Base-by-base conservation (phyloP, 2,797 vertebrate genomes). In the Danio aesculapii region DNA sequence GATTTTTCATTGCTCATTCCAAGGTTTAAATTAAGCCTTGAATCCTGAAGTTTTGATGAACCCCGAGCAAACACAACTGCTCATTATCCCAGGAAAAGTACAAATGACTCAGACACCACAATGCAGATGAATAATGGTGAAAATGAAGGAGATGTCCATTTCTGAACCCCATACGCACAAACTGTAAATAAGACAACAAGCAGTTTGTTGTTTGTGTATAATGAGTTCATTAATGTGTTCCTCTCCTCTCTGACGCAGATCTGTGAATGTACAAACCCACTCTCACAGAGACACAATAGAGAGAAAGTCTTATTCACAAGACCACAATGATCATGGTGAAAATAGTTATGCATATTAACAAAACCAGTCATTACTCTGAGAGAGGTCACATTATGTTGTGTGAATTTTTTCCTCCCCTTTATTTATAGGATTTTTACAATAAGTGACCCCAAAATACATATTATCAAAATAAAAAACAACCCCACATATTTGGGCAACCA, bases 241-340 rank as follows among this genome's bases (percentile, higher is more conserved):
- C 50, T 66, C 69, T 74, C 64, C 50, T 74, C 58, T 53, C n/a
- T 73, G 69, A 73, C 69, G 19, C 1, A 57, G 43, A 47, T 74
- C 21, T 80, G 50, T 17, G 58, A 67, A 43, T 16, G 57, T 79
- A n/a, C 43, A 58, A 57, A 19, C 68, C 57, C 59, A 64, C 50
- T 4, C 55, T 61, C 46, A 61, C 5, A 6, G 6, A 62, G 12
- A 64, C 61, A 79, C 46, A 17, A 77, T 11, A 21, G 30, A 30
- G 30, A 30, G 30, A 30, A 77, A 57, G 19, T 49, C 12, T 46
- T 58, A 59, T 5, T 41, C 19, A 77, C 30, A 11, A 59, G 41
- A 67, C 41, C 41, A 57, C 49, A 3, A 19, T 66, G 46, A 52
- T 53, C 19, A 44, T 21, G 14, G 10, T 68, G 13, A 50, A 46